These are phyloP conservation scores for Ptychodera flava DNA, from an alignment of 35 echinoderm and acorn worm genomes.

Conservation along the genomic window DNA sequence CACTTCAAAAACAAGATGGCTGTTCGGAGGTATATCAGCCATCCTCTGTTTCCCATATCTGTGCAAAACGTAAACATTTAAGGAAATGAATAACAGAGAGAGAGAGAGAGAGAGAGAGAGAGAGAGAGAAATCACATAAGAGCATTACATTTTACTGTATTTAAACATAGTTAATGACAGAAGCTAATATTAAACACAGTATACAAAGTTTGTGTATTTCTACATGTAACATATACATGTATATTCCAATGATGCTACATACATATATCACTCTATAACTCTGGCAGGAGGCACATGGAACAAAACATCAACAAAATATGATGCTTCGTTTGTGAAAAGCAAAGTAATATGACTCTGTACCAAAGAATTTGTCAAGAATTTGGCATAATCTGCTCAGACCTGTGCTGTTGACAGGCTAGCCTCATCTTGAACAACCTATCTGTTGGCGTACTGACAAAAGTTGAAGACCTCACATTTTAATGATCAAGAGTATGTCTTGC, in stretches of 20 bases:
- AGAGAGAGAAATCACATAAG: neutral
- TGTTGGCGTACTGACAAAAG: too few species aligned
- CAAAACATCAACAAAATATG: too few species aligned
- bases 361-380: too few species aligned
- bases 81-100: neutral
- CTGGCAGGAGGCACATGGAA: too few species aligned
- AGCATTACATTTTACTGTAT: neutral
- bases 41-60: slow-evolving; percentile 11
- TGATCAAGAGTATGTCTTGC: too few species aligned
- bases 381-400: too few species aligned
- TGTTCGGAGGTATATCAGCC: slow-evolving; percentile 5
- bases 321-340: too few species aligned
- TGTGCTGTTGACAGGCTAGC: too few species aligned
- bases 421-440: too few species aligned
- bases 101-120: neutral
- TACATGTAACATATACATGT: neutral
- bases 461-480: too few species aligned
- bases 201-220: neutral
- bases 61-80: neutral
- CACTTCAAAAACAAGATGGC: slow-evolving; percentile 21
- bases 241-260: neutral
- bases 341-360: too few species aligned
- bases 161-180: neutral
- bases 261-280: too few species aligned
- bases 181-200: neutral